Conservation (phyloP, 2,888 invertebrate species). For the Byasa hedistus region DNA sequence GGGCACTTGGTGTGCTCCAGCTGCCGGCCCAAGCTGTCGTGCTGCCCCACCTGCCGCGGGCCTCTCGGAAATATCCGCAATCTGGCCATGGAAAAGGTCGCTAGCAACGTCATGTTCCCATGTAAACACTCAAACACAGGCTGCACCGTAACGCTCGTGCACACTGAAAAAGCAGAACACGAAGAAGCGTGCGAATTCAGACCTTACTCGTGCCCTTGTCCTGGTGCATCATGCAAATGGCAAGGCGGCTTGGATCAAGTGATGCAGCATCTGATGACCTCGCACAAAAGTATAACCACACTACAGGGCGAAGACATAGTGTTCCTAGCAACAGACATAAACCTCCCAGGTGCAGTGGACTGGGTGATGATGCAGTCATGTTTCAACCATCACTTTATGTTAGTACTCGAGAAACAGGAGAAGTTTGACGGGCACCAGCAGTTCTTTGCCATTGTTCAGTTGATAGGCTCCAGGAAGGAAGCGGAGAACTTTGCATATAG, state of each 20-base stretch:
- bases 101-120: conserved; percentile 98
- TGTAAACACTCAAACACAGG: conserved; percentile 99
- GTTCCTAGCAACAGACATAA: conserved; percentile 99
- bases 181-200: conserved; percentile 99
- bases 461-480: conserved; percentile 99
- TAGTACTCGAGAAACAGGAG: conserved; percentile 98
- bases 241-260: conserved; percentile 98
- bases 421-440: conserved; percentile 98
- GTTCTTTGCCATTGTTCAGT: conserved; percentile 98
- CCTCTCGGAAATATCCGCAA: conserved; percentile 98
- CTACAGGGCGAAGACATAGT: conserved; percentile 99
- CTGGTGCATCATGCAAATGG: conserved; percentile 99
- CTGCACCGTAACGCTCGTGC: conserved; percentile 93
- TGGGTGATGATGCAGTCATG: conserved; percentile 99
- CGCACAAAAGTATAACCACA: conserved; percentile 98
- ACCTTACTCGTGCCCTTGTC: conserved; percentile 99
- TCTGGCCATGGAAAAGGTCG: conserved; percentile 99
- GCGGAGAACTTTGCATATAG: conserved; percentile 99
- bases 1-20: conserved; percentile 99
- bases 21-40: conserved; percentile 97
- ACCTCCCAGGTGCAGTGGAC: conserved; percentile 98
- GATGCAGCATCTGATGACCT: conserved; percentile 98
- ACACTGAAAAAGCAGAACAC: conserved; percentile 99
- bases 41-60: conserved; percentile 99
- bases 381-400: conserved; percentile 99